Evolutionary conservation across 2,113 vertebrate genomes (phyloP).

Genomic region (Pollachius pollachius): DNA sequence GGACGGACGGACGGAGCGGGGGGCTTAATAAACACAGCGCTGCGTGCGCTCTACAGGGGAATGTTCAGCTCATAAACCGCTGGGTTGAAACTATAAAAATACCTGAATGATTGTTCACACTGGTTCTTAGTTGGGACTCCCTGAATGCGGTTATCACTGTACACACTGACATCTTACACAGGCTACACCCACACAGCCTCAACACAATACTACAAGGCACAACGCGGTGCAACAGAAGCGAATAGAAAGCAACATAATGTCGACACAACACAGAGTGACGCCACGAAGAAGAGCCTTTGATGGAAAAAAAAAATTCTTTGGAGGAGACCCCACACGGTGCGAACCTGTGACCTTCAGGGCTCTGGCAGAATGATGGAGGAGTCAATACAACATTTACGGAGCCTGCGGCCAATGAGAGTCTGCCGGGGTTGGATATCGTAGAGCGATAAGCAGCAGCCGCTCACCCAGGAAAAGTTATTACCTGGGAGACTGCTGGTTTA

Average conservation of each 20-base stretch:
- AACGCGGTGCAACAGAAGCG: no score
- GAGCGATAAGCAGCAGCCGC: neutral
- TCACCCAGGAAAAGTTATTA: no score
- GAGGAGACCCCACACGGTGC: neutral
- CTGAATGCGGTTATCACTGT: neutral
- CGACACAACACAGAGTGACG: neutral
- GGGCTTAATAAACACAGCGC: no score
- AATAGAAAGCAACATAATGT: no score
- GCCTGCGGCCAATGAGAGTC: constrained; percentile 44
- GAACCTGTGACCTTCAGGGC: constrained; percentile 6
- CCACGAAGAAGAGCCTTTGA: neutral
- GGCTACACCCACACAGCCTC: no score
- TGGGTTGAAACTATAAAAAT: neutral
- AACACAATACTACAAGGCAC: no score
- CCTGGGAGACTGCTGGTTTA: no score
- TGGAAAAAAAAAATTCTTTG: no score
- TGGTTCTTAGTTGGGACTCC: no score
- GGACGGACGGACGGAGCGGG: constrained; percentile 8
- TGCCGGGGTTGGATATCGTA: constrained; percentile 18
- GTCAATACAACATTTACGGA: constrained; percentile 63
- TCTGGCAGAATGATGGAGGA: constrained; percentile 36
- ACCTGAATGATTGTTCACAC: neutral
- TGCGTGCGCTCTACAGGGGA: neutral
- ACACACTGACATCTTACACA: neutral
- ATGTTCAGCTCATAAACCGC: neutral